Base-by-base conservation (phyloP, 1,140 invertebrate species). In the Mycetomoellerius zeteki region DNA sequence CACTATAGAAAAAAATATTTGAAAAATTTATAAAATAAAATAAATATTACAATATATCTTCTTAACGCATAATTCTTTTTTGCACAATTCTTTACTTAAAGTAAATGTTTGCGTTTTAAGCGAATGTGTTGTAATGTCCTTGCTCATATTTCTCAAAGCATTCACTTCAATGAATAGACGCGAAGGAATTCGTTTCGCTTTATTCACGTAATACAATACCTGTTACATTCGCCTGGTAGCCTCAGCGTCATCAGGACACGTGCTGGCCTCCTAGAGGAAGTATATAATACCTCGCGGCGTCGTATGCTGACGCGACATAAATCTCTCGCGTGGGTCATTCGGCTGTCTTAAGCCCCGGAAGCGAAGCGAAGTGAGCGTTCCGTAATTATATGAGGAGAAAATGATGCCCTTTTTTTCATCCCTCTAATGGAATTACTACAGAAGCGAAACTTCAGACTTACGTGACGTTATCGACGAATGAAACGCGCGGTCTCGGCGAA, bases 381-480 rank as follows among this genome's bases (percentile, higher is more conserved):
- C 80, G 69, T 84, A 84, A 84, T 84, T 84, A 84, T 84, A 84
- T 43, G 69, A n/a, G 69, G 58, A 56, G 19, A 75, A 75, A 84
- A 75, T 75, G 16, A n/a, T 19, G 37, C 12, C 37, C 27, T 73
- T 84, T 84, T 72, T 56, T 50, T 24, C 47, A 3, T 27, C 21
- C 24, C 19, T 65, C 19, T 84, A 84, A 84, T 84, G 80, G 80
- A 84, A 84, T 84, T 84, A 84, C 80, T 84, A 47, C 54, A 50
- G 80, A 60, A 19, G 69, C 80, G 43, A 62, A 84, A 84, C 80
- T 84, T 62, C 54, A 54, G 27, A 47, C 69, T 84, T 75, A 84
- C 80, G 80, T 73, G 80, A 84, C 69, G 80, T 84, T 84, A 84
- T 84, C 80, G 80, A 60, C 80, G 69, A 84, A 75, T 60, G 80